These are phyloP conservation scores for Drosophila maculinotata DNA, from an alignment of 2,888 invertebrate genomes.

Conservation along the genomic window DNA sequence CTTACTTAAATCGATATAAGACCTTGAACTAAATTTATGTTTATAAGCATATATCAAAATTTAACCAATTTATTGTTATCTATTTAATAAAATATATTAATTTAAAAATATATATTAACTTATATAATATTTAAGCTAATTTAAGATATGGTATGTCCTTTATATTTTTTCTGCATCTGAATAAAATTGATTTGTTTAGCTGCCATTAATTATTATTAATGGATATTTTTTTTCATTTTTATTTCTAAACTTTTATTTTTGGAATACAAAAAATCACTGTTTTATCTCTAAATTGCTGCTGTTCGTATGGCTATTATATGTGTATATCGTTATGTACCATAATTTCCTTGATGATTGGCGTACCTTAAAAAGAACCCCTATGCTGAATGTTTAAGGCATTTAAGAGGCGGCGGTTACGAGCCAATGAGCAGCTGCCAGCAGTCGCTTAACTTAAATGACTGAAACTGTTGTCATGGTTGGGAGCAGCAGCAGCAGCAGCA, in stretches of 20 bases:
- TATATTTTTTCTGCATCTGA: too few species aligned
- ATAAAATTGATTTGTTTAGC: neutral
- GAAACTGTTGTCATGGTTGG: slow-evolving; percentile 27
- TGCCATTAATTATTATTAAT: too few species aligned
- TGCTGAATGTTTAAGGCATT: slow-evolving; percentile 7
- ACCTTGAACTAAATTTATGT: neutral
- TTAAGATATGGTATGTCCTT: too few species aligned
- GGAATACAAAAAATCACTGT: neutral
- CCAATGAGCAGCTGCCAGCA: slow-evolving; percentile 50
- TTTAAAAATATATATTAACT: too few species aligned
- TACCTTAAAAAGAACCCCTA: neutral
- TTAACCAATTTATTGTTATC: too few species aligned
- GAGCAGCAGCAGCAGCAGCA: slow-evolving; percentile 8
- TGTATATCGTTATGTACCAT: too few species aligned
- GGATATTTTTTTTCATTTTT: too few species aligned
- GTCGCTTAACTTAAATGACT: slow-evolving; percentile 38
- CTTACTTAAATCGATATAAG: too few species aligned
- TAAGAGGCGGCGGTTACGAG: slow-evolving; percentile 31
- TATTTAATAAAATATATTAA: too few species aligned
- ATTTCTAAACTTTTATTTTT: neutral
- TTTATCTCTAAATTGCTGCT: neutral
- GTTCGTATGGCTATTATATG: too few species aligned
- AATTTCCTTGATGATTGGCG: neutral
- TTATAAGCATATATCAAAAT: too few species aligned
- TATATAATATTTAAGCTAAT: too few species aligned